phyloP scores from a whole-genome alignment of 2,797 vertebrate genomes.

The Lophius americanus region DNA sequence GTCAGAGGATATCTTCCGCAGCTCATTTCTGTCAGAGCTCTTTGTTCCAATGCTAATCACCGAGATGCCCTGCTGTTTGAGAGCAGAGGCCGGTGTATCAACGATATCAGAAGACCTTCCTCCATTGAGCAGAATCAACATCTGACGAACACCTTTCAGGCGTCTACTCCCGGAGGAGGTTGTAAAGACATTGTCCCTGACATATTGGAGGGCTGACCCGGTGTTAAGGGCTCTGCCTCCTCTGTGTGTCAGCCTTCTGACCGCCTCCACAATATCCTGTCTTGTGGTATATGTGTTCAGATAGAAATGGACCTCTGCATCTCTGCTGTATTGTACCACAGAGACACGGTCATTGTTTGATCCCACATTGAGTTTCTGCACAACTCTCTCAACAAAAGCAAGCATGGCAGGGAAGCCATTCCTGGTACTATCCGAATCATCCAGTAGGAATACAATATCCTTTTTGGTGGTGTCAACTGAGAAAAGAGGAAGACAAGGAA shows the following conservation, averaged over 20 bases:
- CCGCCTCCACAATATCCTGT: slow-evolving; percentile 33
- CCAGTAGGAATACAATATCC: slow-evolving; percentile 88
- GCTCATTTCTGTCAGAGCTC: slow-evolving; percentile 57
- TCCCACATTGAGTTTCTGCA: slow-evolving; percentile 83
- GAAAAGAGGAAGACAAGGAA: slow-evolving; percentile 5
- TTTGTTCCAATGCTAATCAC: slow-evolving; percentile 59
- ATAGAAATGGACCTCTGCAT: slow-evolving; percentile 79
- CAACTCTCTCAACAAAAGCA: slow-evolving; percentile 82
- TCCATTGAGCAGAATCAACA: slow-evolving; percentile 63
- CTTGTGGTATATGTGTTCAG: slow-evolving; percentile 72
- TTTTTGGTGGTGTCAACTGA: slow-evolving; percentile 63
- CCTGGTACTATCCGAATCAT: slow-evolving; percentile 85
- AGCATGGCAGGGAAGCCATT: slow-evolving; percentile 82
- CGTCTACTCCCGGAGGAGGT: slow-evolving; percentile 63
- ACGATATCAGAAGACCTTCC: slow-evolving; percentile 67
- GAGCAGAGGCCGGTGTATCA: slow-evolving; percentile 34
- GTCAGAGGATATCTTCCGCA: slow-evolving; percentile 55
- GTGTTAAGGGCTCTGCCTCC: slow-evolving; percentile 68
- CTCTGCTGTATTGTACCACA: slow-evolving; percentile 86
- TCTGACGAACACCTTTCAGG: slow-evolving; percentile 59
- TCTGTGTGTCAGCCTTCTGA: slow-evolving; percentile 56
- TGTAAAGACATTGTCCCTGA: slow-evolving; percentile 65
- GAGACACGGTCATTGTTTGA: slow-evolving; percentile 82
- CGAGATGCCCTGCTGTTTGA: slow-evolving; percentile 49
- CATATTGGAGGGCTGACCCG: slow-evolving; percentile 63